Evolutionary conservation across 35 echinoderm and acorn worm species (phyloP).

Genomic region (Ophioderma brevispina): DNA sequence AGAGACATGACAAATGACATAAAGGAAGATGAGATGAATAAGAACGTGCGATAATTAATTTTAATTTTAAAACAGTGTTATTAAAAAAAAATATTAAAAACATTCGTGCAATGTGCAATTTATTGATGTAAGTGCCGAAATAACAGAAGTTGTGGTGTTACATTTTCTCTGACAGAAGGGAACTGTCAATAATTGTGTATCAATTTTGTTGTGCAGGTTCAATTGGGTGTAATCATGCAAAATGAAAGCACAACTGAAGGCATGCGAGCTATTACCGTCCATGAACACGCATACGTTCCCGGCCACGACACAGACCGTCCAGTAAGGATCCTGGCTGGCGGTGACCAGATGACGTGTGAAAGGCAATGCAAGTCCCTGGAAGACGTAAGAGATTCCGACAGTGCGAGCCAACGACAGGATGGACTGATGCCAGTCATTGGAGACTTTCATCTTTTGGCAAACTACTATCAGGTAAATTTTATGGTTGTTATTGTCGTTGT

Average conservation of each 20-base stretch:
- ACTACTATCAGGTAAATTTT: constrained; percentile 55
- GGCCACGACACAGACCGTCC: constrained; percentile 11
- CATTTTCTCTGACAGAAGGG: neutral
- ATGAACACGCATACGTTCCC: constrained; percentile 48
- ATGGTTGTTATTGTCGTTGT: neutral
- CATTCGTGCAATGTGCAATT: too few relatives aligned
- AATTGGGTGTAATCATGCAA: constrained; percentile 58
- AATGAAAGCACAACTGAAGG: constrained; percentile 78
- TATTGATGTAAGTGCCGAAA: too few relatives aligned
- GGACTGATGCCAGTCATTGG: constrained; percentile 62
- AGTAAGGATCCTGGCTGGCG: constrained; percentile 28
- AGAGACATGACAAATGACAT: too few relatives aligned
- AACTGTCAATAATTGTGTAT: neutral
- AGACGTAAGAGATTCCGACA: constrained; percentile 28
- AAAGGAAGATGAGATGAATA: too few relatives aligned
- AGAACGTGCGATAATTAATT: neutral
- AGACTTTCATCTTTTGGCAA: constrained; percentile 70
- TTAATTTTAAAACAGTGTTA: neutral
- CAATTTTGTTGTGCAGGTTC: neutral
- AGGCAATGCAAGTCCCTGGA: constrained; percentile 48
- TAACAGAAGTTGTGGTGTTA: neutral
- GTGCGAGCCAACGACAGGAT: constrained; percentile 7
- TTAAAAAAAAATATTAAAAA: too few relatives aligned
- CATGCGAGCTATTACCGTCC: constrained; percentile 48
- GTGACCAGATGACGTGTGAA: constrained; percentile 58